Conservation (phyloP, 1,140 invertebrate genomes). For the Acromyrmex echinatior region DNA sequence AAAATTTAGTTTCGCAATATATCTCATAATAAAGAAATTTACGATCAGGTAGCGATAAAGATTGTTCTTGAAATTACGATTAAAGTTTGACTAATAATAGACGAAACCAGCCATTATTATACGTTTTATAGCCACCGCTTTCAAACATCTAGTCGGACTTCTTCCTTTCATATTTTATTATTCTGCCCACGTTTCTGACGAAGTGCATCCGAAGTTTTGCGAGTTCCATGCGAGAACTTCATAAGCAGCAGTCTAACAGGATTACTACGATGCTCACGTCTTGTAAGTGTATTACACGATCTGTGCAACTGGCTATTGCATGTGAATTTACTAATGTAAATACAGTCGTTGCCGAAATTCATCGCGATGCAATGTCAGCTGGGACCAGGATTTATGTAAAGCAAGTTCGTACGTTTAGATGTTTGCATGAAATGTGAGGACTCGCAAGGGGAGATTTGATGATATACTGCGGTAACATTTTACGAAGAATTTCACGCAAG, state of each 20-base stretch:
- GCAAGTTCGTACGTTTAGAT: background rate
- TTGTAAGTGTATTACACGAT: background rate
- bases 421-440: background rate
- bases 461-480: background rate
- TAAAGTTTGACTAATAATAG: background rate
- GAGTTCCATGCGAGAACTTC: conserved; percentile 35
- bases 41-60: background rate
- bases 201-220: conserved; percentile 14
- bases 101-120: background rate
- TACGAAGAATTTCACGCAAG: background rate
- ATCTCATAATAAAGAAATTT: background rate
- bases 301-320: background rate
- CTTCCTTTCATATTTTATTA: background rate
- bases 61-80: background rate
- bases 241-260: background rate
- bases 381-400: background rate
- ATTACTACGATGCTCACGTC: conserved; percentile 20
- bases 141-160: background rate
- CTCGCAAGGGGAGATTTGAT: background rate
- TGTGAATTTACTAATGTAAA: conserved; percentile 49
- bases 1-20: background rate
- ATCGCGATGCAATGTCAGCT: background rate
- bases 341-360: background rate
- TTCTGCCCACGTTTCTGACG: background rate
- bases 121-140: background rate